Evolutionary conservation across 2,888 invertebrate species (phyloP), one percentile per base, ranked within the genome.

Genomic region (Pandemis heparana): DNA sequence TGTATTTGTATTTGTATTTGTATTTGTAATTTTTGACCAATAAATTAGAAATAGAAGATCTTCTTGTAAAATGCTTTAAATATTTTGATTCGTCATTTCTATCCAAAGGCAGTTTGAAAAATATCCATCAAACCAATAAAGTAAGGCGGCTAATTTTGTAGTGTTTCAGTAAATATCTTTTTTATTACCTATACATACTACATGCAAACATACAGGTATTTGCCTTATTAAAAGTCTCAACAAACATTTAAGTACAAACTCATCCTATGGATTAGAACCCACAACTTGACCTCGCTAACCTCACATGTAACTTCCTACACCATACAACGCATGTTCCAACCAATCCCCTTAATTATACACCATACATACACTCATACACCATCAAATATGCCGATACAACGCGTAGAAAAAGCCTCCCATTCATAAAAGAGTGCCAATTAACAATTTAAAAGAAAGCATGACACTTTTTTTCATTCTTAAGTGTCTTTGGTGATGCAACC

Each of bases 401-500:
- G 41, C 41, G 14, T 16, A 46, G n/a, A 43, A 63, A 67, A 63
- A 67, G n/a, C 48, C 10, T 67, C 38, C 60, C 65, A 70, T 65
- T 74, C 64, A 72, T 63, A 64, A 61, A 73, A 51, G 39, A 66
- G 65, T 71, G 76, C 80, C 81, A 82, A 82, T 82, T 82, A 82
- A 80, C 78, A 76, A 79, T 77, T 74, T 74, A 61, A 70, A 74
- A 74, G 75, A 75, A 80, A 77, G 78, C 76, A 66, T 62, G 64
- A 71, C 74, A 70, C 41, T 43, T 70, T 62, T 56, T 70, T 56
- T 67, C 39, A 56, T 48, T 71, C 64, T 71, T 71, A 71, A 70
- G 79, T 79, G 79, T 79, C 77, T 77, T 80, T 83, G 53, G 72
- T 87, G 89, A 86, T 82, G 87, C 85, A 89, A 87, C 83, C 89